phyloP scores from a whole-genome alignment of 2,888 invertebrate species.

The Elysia crispata region DNA sequence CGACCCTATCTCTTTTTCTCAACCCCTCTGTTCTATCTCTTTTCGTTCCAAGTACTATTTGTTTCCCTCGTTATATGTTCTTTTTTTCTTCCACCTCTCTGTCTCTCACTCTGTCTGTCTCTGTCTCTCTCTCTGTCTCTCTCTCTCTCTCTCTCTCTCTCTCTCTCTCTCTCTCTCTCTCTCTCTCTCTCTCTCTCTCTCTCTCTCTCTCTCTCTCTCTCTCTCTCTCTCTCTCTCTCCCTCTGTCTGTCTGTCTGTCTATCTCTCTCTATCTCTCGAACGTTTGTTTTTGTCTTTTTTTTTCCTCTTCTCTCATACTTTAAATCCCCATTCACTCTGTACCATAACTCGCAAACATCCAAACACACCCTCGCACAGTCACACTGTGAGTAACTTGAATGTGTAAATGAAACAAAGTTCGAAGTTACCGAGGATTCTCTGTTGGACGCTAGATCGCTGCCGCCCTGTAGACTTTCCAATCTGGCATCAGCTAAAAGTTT shows the following conservation, averaged over 20 bases:
- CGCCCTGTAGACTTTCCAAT: too few relatives aligned
- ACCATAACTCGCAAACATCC: too few relatives aligned
- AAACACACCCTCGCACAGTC: too few relatives aligned
- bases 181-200: conserved; percentile 1
- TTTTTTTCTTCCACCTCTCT: conserved; percentile 26
- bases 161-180: not conserved
- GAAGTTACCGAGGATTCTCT: too few relatives aligned
- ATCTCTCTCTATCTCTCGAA: not conserved
- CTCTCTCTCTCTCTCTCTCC: not conserved
- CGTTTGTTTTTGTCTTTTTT: too few relatives aligned
- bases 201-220: not conserved
- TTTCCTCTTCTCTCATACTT: too few relatives aligned
- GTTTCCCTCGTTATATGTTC: conserved; percentile 2
- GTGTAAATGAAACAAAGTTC: too few relatives aligned
- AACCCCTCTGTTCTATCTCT: conserved; percentile 1
- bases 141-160: not conserved
- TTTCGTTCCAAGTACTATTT: conserved; percentile 31
- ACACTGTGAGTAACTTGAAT: too few relatives aligned
- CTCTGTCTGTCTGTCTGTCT: not conserved
- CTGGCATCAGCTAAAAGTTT: too few relatives aligned
- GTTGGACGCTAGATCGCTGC: too few relatives aligned
- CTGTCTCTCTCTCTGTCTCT: not conserved
- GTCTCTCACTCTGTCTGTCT: not conserved
- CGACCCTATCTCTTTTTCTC: too few relatives aligned
- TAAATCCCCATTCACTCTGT: too few relatives aligned